Percentiles rank a stretch among this genome's conserved stretches.
phyloP scores from a whole-genome alignment of 2,113 vertebrate species.

The Caracal caracal region DNA sequence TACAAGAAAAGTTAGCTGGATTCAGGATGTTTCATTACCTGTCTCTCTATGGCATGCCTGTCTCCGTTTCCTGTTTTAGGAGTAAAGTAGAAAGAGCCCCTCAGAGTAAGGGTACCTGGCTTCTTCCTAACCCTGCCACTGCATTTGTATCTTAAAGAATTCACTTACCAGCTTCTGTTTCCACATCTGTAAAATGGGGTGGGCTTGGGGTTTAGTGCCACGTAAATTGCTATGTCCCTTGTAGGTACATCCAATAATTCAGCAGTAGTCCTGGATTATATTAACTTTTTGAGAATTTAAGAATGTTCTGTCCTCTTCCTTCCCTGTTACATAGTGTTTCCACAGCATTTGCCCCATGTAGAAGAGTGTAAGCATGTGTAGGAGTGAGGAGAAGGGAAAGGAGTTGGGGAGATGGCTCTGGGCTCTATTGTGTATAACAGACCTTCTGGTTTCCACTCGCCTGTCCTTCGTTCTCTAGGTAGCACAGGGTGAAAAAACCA shows the following conservation, averaged over 20 bases:
- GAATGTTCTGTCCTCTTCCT: neutral
- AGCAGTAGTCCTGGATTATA: neutral
- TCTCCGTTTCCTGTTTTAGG: neutral
- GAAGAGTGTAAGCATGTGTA: neutral
- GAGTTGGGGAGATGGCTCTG: neutral
- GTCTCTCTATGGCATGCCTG: neutral
- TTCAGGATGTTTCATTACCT: neutral
- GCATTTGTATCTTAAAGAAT: neutral
- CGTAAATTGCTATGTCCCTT: neutral
- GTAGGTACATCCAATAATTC: neutral
- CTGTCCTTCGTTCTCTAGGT: neutral
- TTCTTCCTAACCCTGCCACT: neutral
- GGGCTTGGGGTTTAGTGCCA: neutral
- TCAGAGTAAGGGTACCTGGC: neutral
- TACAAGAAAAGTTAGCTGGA: neutral
- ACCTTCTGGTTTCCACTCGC: neutral
- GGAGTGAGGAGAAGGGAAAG: fast-evolving
- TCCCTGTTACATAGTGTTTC: neutral
- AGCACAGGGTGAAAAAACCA: neutral
- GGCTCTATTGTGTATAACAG: fast-evolving
- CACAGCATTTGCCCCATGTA: neutral
- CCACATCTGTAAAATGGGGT: neutral
- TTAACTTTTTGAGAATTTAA: neutral
- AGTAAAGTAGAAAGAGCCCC: neutral
- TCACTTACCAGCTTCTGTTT: neutral